Conservation (phyloP, 2,888 invertebrate genomes). For the Trachelus stipa region DNA sequence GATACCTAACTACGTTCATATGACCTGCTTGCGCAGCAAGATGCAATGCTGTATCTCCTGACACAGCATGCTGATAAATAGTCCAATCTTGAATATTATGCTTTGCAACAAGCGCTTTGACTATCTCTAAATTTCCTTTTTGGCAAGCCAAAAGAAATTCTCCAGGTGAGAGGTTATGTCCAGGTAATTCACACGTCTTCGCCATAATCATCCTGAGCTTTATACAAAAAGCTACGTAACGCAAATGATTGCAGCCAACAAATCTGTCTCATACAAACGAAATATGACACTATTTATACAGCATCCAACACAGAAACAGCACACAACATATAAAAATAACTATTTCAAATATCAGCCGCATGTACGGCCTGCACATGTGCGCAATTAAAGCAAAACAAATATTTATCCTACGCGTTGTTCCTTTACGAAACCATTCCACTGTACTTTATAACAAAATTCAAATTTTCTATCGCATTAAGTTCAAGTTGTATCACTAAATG, state of each 20-base stretch:
- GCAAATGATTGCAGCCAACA: neutral
- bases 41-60: constrained; percentile 69
- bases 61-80: constrained; percentile 40
- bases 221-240: neutral
- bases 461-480: neutral
- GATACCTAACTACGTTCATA: constrained; percentile 61
- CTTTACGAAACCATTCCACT: neutral
- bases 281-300: neutral
- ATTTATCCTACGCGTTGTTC: neutral
- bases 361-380: neutral
- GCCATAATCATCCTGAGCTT: neutral
- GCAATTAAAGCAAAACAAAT: neutral
- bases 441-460: neutral
- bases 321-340: neutral
- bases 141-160: constrained; percentile 49
- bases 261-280: neutral
- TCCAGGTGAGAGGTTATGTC: constrained; percentile 19
- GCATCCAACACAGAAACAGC: neutral
- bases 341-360: neutral
- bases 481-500: neutral
- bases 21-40: constrained; percentile 70
- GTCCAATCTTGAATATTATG: constrained; percentile 49
- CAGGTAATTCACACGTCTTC: neutral
- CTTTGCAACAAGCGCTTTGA: constrained; percentile 29
- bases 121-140: constrained; percentile 36